Conservation (phyloP, 2,888 invertebrate species). For the Campoletis raptor region DNA sequence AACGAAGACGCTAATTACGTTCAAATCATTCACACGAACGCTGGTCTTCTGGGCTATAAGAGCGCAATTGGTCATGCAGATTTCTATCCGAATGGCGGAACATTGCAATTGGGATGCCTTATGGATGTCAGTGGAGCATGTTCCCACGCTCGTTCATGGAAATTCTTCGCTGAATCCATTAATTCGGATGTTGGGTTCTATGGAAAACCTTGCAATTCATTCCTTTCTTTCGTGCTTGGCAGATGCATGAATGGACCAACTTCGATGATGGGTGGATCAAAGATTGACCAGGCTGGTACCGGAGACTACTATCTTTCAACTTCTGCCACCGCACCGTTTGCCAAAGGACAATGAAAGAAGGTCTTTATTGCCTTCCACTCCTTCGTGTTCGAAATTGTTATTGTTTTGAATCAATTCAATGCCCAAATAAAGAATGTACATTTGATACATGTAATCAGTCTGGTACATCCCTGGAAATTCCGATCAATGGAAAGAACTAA, state of each 20-base stretch:
- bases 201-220: slow-evolving; percentile 66
- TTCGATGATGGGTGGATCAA: slow-evolving; percentile 71
- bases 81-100: slow-evolving; percentile 84
- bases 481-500: background rate
- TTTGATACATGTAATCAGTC: background rate
- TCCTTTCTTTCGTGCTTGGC: slow-evolving; percentile 39
- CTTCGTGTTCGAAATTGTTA: background rate
- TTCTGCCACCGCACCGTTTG: slow-evolving; percentile 71
- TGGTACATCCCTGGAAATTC: background rate
- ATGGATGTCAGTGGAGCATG: slow-evolving; percentile 75
- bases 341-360: slow-evolving; percentile 67
- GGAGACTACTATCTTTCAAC: slow-evolving; percentile 77
- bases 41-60: slow-evolving; percentile 79
- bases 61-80: slow-evolving; percentile 82
- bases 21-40: slow-evolving; percentile 83
- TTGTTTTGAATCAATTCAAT: background rate
- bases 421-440: background rate
- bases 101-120: slow-evolving; percentile 78
- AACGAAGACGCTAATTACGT: slow-evolving; percentile 81
- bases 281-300: background rate
- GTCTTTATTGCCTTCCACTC: background rate
- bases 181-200: slow-evolving; percentile 69
- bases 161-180: slow-evolving; percentile 81
- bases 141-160: slow-evolving; percentile 78
- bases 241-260: slow-evolving; percentile 48